A percentile compares a stretch with the other conserved stretches of the same genome.
Conservation (phyloP, 92 coral and sea anemone species). For the Paragorgia papillata region DNA sequence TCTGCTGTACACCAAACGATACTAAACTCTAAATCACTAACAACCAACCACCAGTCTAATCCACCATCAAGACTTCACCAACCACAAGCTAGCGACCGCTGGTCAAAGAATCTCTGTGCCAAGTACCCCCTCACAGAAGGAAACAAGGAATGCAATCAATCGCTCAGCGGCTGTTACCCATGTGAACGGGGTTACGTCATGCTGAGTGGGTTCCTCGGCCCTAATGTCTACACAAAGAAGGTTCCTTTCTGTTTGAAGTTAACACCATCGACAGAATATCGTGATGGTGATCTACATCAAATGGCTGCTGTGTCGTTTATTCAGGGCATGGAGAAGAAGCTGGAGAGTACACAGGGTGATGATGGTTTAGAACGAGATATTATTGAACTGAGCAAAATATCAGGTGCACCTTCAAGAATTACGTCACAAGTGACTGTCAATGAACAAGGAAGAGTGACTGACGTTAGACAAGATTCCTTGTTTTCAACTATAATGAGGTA, state of each 20-base stretch:
- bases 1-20: not conserved
- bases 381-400: slow-evolving; percentile 64
- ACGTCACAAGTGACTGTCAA: slow-evolving; percentile 79
- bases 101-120: not conserved
- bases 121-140: not conserved
- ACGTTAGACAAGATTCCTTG: not conserved
- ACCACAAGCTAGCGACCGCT: not conserved
- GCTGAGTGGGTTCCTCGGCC: slow-evolving; percentile 16
- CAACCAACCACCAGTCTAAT: not conserved
- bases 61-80: not conserved
- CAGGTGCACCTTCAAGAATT: slow-evolving; percentile 71
- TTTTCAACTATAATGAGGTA: not conserved
- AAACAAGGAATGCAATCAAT: not conserved
- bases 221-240: slow-evolving; percentile 16
- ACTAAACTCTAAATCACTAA: not conserved
- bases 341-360: not conserved
- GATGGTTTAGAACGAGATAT: slow-evolving; percentile 36
- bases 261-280: not conserved
- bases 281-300: slow-evolving; percentile 15
- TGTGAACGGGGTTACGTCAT: slow-evolving; percentile 7
- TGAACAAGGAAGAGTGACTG: slow-evolving; percentile 2
- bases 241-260: not conserved
- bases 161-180: not conserved
- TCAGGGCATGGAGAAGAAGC: slow-evolving; percentile 12
- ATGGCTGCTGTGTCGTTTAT: slow-evolving; percentile 31